These are phyloP conservation scores for Pterocles orientalis DNA, from an alignment of 2,113 vertebrate species.

Conservation along the genomic window DNA sequence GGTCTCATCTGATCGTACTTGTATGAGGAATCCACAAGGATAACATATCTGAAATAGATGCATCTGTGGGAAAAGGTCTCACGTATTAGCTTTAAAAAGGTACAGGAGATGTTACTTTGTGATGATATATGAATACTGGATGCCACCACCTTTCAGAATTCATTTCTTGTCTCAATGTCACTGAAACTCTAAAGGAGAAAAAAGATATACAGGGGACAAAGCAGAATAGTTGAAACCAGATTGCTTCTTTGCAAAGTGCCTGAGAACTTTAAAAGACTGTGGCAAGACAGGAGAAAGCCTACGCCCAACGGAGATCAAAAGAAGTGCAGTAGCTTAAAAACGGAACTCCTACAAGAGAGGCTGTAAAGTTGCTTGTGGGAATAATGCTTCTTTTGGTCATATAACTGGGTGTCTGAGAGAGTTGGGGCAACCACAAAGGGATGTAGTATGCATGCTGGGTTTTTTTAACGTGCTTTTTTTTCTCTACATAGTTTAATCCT, in stretches of 20 bases:
- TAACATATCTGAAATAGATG: not conserved
- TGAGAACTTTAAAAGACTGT: not conserved
- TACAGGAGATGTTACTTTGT: not conserved
- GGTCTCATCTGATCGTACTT: not conserved
- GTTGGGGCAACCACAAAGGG: not conserved
- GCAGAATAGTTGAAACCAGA: not conserved
- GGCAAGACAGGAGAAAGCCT: not conserved
- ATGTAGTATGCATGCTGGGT: not conserved
- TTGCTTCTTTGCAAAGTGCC: not conserved
- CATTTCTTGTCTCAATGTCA: not conserved
- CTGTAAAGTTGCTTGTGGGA: constrained; percentile 23
- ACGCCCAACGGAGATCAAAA: constrained; percentile 4
- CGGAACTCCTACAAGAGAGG: not conserved
- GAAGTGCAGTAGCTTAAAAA: not conserved
- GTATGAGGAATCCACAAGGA: not conserved
- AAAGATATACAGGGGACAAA: not conserved
- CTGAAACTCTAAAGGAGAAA: not conserved
- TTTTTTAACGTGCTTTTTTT: constrained; percentile 17
- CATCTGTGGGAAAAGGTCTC: not conserved
- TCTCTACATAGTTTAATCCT: not conserved
- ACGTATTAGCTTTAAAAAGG: not conserved
- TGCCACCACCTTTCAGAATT: not conserved
- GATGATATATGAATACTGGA: not conserved
- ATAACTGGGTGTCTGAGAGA: constrained; percentile 11
- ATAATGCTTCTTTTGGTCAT: not conserved